A percentile compares a stretch with the other conserved stretches of the same genome.
These are phyloP conservation scores for Eupeodes corollae DNA, from an alignment of 1,140 invertebrate genomes.

Conservation along the genomic window DNA sequence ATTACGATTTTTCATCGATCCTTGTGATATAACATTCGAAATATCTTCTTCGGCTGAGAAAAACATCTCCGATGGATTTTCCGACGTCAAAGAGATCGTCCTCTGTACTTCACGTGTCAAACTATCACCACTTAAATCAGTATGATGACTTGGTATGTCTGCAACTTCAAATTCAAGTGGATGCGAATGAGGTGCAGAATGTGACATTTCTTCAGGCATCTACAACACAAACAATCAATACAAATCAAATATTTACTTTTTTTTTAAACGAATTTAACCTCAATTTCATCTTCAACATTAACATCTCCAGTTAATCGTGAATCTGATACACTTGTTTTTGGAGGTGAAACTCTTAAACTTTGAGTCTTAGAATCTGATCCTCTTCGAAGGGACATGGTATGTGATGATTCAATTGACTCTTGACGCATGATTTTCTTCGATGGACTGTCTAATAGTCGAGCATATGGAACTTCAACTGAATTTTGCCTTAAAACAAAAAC, in stretches of 20 bases:
- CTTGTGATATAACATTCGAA: constrained; percentile 38
- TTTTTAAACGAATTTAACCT: constrained; percentile 10
- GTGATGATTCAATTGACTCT: constrained; percentile 26
- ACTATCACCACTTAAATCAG: constrained; percentile 8
- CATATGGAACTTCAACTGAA: constrained; percentile 62
- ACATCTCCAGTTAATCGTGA: constrained; percentile 62
- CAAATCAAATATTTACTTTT: neutral
- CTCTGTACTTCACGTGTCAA: constrained; percentile 53
- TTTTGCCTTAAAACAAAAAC: constrained; percentile 15
- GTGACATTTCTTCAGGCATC: constrained; percentile 41
- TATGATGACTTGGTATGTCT: constrained; percentile 23
- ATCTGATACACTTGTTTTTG: constrained; percentile 64
- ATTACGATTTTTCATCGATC: constrained; percentile 31
- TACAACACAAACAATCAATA: constrained; percentile 5
- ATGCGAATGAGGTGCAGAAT: constrained; percentile 38
- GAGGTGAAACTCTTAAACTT: constrained; percentile 25
- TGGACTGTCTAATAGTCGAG: constrained; percentile 57
- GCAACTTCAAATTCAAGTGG: constrained; percentile 35
- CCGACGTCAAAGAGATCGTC: constrained; percentile 74
- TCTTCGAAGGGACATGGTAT: constrained; percentile 22
- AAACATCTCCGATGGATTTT: constrained; percentile 81
- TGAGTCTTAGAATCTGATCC: constrained; percentile 60
- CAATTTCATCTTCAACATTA: constrained; percentile 24
- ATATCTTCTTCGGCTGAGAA: constrained; percentile 82
- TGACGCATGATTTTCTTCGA: constrained; percentile 27